Evolutionary conservation across 1,140 invertebrate genomes (phyloP).

Genomic region (Tetranychus cinnabarinus): DNA sequence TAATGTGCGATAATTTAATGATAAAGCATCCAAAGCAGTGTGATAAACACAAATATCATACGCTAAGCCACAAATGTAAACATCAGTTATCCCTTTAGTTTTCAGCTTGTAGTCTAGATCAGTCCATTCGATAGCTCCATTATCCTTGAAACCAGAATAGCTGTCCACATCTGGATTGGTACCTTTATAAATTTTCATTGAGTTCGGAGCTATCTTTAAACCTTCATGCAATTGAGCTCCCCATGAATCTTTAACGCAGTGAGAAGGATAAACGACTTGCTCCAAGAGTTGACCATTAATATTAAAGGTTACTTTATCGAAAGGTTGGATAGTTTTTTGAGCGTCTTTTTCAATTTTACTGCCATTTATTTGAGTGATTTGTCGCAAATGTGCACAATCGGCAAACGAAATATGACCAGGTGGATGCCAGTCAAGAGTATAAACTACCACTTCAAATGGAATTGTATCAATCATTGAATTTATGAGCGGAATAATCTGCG

Average conservation of each 20-base stretch:
- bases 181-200: constrained; percentile 21
- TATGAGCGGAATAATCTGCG: constrained; percentile 68
- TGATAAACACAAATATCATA: constrained; percentile 71
- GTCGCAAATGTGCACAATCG: constrained; percentile 51
- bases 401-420: constrained; percentile 87
- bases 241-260: constrained; percentile 84
- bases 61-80: constrained; percentile 82
- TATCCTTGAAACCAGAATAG: constrained; percentile 95
- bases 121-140: constrained; percentile 67
- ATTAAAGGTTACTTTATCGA: constrained; percentile 74
- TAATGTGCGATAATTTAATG: constrained; percentile 66
- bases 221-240: constrained; percentile 79
- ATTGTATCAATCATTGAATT: constrained; percentile 63
- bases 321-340: constrained; percentile 16
- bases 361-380: constrained; percentile 22
- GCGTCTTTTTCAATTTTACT: neutral
- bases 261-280: constrained; percentile 77
- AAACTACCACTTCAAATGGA: constrained; percentile 74
- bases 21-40: constrained; percentile 26
- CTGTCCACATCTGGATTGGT: constrained; percentile 83
- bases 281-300: constrained; percentile 34
- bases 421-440: constrained; percentile 92
- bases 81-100: constrained; percentile 56
- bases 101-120: constrained; percentile 53
- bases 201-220: constrained; percentile 37